phyloP scores from a whole-genome alignment of 2,113 vertebrate genomes.

The Eonycteris spelaea region DNA sequence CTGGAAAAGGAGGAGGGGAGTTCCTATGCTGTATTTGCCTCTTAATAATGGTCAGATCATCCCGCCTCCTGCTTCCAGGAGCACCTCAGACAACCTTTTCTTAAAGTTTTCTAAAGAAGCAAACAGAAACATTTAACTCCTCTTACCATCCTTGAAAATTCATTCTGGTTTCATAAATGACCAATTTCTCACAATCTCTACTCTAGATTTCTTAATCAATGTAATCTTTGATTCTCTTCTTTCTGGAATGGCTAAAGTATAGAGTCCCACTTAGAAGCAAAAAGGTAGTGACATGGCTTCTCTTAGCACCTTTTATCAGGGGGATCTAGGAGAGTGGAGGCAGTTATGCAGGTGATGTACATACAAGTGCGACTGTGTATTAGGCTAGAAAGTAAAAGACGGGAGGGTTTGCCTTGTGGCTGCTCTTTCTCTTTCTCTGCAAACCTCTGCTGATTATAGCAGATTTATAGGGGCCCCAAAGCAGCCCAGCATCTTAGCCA shows the following conservation, averaged over 20 bases:
- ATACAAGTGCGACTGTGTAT: slow-evolving; percentile 6
- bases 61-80: neutral
- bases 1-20: slow-evolving; percentile 31
- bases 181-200: neutral
- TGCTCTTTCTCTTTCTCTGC: slow-evolving; percentile 71
- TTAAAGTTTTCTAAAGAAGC: slow-evolving; percentile 14
- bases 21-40: neutral
- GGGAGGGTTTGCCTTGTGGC: slow-evolving; percentile 34
- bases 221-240: slow-evolving; percentile 11
- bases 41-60: neutral
- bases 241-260: neutral
- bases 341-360: neutral
- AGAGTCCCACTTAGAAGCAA: neutral
- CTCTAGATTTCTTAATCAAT: slow-evolving; percentile 13
- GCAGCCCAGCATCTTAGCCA: slow-evolving; percentile 73
- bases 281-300: neutral
- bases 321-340: neutral
- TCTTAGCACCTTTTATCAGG: neutral
- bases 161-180: slow-evolving; percentile 14
- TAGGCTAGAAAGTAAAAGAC: slow-evolving; percentile 35
- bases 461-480: slow-evolving; percentile 79
- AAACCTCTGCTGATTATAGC: slow-evolving; percentile 74
- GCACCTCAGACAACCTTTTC: neutral
- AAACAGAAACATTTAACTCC: neutral
- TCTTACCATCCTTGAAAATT: neutral